Conservation (phyloP, 2,113 vertebrate species). For the Odocoileus hemionus region DNA sequence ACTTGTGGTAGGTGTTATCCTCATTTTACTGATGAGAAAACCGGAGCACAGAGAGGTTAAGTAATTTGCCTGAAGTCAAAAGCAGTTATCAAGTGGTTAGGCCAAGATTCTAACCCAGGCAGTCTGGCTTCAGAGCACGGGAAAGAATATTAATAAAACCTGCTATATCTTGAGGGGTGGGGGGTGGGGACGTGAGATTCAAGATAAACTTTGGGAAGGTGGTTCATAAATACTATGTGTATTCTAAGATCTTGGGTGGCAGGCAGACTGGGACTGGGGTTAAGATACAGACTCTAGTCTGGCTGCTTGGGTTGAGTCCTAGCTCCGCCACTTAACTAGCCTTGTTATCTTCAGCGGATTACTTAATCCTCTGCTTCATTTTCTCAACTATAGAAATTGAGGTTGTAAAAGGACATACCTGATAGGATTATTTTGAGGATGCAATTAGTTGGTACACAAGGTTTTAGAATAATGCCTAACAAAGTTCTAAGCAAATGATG, state of each 20-base stretch:
- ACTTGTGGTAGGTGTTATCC: background rate
- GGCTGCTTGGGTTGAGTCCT: background rate
- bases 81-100: background rate
- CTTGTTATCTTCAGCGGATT: background rate
- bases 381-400: background rate
- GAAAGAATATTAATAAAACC: background rate
- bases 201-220: background rate
- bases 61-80: background rate
- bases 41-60: background rate
- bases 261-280: background rate
- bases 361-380: background rate
- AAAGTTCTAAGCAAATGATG: background rate
- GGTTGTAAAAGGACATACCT: background rate
- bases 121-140: background rate
- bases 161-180: background rate
- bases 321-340: background rate
- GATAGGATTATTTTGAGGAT: background rate
- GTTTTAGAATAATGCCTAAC: constrained; percentile 8
- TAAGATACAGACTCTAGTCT: background rate
- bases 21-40: background rate
- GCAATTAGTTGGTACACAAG: background rate
- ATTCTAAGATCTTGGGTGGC: background rate
- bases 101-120: background rate
- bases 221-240: background rate
- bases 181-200: background rate